A percentile compares a stretch with the other conserved stretches of the same genome.
Conservation (phyloP, 1,140 invertebrate genomes). For the Hirudo medicinalis region DNA sequence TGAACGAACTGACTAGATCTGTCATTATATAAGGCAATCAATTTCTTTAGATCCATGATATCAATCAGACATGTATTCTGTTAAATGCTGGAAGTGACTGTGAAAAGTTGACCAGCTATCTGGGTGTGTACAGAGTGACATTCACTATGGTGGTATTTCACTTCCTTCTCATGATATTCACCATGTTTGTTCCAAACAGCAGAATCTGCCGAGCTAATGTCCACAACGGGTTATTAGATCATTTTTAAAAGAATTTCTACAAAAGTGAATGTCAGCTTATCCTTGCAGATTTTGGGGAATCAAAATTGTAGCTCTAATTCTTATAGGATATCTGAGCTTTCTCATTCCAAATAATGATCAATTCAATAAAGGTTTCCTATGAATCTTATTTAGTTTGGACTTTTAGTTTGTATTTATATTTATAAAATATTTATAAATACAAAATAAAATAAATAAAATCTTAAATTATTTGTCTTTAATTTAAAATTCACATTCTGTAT, state of each 20-base stretch:
- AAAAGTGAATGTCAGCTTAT: background rate
- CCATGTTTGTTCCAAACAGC: constrained; percentile 37
- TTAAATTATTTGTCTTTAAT: background rate
- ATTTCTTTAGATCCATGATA: constrained; percentile 36
- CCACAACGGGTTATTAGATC: constrained; percentile 38
- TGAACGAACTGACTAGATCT: background rate
- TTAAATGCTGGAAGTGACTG: constrained; percentile 40
- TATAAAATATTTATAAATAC: too few relatives aligned
- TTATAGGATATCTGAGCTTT: constrained; percentile 78
- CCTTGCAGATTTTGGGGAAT: constrained; percentile 75
- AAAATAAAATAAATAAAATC: too few relatives aligned
- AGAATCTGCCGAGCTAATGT: constrained; percentile 38
- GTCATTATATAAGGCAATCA: constrained; percentile 17
- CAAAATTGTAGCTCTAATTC: constrained; percentile 86
- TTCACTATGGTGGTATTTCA: constrained; percentile 40
- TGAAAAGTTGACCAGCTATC: constrained; percentile 38
- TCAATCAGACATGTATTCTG: constrained; percentile 37
- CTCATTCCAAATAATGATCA: constrained; percentile 70
- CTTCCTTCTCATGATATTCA: constrained; percentile 37
- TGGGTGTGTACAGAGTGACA: constrained; percentile 43
- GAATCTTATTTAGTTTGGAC: background rate
- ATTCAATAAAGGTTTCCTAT: constrained; percentile 46
- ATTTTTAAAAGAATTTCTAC: background rate
- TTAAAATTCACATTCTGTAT: background rate
- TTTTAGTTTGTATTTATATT: background rate